These are phyloP conservation scores for Myopa testacea DNA, from an alignment of 2,888 invertebrate genomes.

Conservation along the genomic window DNA sequence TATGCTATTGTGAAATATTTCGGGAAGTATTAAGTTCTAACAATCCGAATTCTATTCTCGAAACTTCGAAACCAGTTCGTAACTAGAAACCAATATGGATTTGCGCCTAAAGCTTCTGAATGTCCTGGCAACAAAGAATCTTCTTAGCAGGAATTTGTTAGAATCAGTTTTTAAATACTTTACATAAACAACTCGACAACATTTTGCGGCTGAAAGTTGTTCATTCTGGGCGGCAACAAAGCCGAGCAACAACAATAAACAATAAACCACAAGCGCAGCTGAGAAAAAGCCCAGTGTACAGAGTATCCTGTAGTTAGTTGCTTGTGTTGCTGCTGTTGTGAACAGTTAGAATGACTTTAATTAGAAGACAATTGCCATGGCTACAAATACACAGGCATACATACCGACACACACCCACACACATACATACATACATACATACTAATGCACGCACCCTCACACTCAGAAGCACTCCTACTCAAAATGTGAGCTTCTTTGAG, in stretches of 20 bases:
- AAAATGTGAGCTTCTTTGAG: neutral
- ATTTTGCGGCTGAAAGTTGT: no score
- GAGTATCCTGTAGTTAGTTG: neutral
- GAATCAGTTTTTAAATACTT: slow-evolving; percentile 1
- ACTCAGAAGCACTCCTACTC: no score
- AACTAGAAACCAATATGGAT: no score
- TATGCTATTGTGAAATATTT: neutral
- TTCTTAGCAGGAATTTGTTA: neutral
- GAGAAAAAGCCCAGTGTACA: neutral
- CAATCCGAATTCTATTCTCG: no score
- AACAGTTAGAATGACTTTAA: slow-evolving; percentile 24
- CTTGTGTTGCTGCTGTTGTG: neutral
- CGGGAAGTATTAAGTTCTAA: neutral
- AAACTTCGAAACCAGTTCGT: no score
- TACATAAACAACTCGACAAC: neutral
- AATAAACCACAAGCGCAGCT: neutral
- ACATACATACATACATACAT: neutral
- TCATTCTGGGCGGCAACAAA: neutral
- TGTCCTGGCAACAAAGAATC: neutral
- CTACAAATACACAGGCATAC: neutral
- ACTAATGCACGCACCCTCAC: neutral
- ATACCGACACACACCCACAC: neutral
- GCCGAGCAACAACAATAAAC: neutral
- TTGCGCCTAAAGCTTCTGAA: neutral
- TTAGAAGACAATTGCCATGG: slow-evolving; percentile 32